Base-by-base conservation (phyloP, 2,113 vertebrate species). In the Cettia cetti region DNA sequence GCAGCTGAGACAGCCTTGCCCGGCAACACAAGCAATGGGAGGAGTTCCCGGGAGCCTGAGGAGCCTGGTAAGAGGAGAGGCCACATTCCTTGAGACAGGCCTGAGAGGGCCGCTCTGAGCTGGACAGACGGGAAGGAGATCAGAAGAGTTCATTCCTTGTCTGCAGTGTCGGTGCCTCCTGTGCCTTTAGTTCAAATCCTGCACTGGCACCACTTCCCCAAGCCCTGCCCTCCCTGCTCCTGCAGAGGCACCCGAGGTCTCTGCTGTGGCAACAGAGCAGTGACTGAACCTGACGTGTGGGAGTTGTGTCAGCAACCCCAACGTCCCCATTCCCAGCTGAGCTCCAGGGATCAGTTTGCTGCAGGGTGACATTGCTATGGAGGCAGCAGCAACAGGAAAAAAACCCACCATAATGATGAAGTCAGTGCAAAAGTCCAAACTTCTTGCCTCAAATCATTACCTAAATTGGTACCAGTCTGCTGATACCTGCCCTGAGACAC, bases 61-160 rank as follows among this genome's bases (percentile, higher is more conserved):
- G 54, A 42, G 31, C 92, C 92, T 86, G 98, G 97, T 98, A 97
- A 98, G 97, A 77, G n/a, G 44, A 63, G 70, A 64, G 35, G 50
- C 76, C 39, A 15, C 63, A 4, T 71, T 54, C 31, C 22, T 13
- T 15, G 35, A 13, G 45, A 27, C 10, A 6, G 30, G 17, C 33
- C 28, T 33, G 8, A 33, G 24, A 26, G 28, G 44, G 57, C 45
- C 40, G 74, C 74, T 60, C 13, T 50, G 44, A 76, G 56, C 44
- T 52, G 27, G 35, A 30, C 21, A 18, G 26, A 5, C 15, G 18
- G 27, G 27, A 49, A 24, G 15, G 72, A 47, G 27, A 19, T 49
- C 20, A 60, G 21, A 13, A 30, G n/a, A 11, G n/a, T 5, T 60
- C 27, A 39, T n/a, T 37, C 20, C 42, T 27, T 30, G 27, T 15